Base-by-base conservation (phyloP, 2,888 invertebrate genomes). In the Heliconius sara region DNA sequence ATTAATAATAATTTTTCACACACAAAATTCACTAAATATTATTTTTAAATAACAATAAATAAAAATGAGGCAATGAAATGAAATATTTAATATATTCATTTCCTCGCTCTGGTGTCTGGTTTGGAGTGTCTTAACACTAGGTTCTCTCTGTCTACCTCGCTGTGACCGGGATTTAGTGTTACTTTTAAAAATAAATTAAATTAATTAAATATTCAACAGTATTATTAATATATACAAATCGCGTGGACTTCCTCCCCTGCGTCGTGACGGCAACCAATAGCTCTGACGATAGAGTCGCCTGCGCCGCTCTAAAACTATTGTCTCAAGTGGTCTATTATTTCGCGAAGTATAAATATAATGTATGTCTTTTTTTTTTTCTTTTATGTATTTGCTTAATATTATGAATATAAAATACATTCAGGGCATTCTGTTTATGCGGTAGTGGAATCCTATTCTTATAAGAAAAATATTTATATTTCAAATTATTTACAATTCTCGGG, bases 271-370 rank as follows among this genome's bases (percentile, higher is more conserved):
- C 91, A 0, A 85, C 89, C 1, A 87, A 87, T 76, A 91, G 91
- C 63, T 67, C 78, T 0, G 91, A 94, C 34, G 91, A 91, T 63
- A 86, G 86, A 39, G 92, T 93, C 13, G 91, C 93, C 0, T 93
- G 93, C 82, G 89, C 90, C 43, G 93, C 95, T 0, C 82, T 95
- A 1, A 90, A 92, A 52, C 83, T 95, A 10, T 91, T 95, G 0
- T 91, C 91, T 0, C 90, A 91, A 77, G 83, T 92, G 0, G 90
- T 94, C 52, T 90, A 91, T 80, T 91, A 91, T 84, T 94, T 90
- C 83, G 89, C 88, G 1, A 91, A 86, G 83, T 91, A 93, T 73
- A 90, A 91, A 67, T 94, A 91, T 82, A 88, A 91, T 87, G 94
- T 93, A 84, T 84, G 82, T 13, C 9, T 16, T 25, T 73, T n/a